These are phyloP conservation scores for Phyllostomus hastatus DNA, from an alignment of 2,113 vertebrate species.

Conservation along the genomic window DNA sequence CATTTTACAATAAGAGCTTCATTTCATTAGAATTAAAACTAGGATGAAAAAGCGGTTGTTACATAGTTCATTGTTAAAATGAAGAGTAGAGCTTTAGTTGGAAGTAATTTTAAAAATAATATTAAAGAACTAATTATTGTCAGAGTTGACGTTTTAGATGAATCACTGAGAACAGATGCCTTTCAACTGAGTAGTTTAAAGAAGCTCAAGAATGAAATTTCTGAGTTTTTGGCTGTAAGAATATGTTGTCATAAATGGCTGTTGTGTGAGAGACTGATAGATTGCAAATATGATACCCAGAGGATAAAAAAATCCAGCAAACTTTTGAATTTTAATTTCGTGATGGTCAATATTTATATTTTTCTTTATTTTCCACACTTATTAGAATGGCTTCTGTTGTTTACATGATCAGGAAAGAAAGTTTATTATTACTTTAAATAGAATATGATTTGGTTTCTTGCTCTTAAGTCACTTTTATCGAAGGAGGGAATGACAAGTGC, in stretches of 20 bases:
- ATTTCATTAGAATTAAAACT: not conserved
- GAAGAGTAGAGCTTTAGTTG: not conserved
- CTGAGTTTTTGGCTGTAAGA: not conserved
- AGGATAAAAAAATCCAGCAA: not conserved
- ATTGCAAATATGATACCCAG: not conserved
- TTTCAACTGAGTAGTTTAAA: conserved; percentile 6
- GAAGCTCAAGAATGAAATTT: not conserved
- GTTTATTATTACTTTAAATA: not conserved
- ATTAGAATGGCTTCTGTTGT: not conserved
- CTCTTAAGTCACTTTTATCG: not conserved
- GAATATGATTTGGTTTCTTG: not conserved
- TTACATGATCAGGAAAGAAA: not conserved
- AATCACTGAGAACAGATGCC: not conserved
- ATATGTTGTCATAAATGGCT: not conserved
- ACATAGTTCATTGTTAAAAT: not conserved
- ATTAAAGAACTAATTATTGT: not conserved
- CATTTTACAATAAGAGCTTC: not conserved
- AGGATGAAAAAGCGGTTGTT: not conserved
- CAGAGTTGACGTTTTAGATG: not conserved
- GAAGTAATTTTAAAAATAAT: not conserved
- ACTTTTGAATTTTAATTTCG: not conserved
- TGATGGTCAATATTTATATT: not conserved
- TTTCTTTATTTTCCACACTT: conserved; percentile 7
- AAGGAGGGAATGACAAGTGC: not conserved
- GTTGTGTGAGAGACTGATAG: not conserved